A percentile compares a stretch with the other conserved stretches of the same genome.
Conservation (phyloP, 92 coral and sea anemone species). For the Heliopora coerulea region DNA sequence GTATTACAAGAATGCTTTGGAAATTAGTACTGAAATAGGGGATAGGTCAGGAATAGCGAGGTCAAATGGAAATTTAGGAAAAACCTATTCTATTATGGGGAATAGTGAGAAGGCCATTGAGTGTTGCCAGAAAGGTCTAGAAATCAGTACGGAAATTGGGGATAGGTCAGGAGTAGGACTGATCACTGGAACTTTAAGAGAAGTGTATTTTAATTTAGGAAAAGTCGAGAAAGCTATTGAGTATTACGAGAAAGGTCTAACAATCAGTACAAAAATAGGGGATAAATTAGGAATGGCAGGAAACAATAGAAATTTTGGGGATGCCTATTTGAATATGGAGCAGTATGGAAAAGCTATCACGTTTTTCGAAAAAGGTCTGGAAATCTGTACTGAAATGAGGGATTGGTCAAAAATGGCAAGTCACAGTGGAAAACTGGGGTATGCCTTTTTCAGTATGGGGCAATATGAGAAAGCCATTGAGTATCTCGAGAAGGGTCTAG, state of each 20-base stretch:
- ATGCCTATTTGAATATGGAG: constrained; percentile 14
- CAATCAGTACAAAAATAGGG: constrained; percentile 6
- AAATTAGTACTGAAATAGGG: constrained; percentile 34
- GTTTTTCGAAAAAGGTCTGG: constrained; percentile 25
- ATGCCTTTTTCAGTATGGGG: constrained; percentile 14
- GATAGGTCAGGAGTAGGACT: constrained; percentile 7
- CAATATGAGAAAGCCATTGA: constrained; percentile 31
- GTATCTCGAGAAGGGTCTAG: constrained; percentile 24
- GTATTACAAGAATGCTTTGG: constrained; percentile 15
- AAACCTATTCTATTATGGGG: background rate
- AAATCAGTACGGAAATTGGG: background rate
- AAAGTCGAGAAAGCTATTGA: constrained; percentile 23
- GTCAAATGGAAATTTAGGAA: constrained; percentile 20
- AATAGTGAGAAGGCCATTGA: constrained; percentile 29
- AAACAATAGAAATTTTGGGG: constrained; percentile 23
- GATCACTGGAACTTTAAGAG: constrained; percentile 1
- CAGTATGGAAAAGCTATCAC: constrained; percentile 35
- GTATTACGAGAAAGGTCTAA: constrained; percentile 16
- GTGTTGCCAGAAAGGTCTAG: constrained; percentile 23
- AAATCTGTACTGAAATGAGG: constrained; percentile 24
- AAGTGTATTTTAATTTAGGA: constrained; percentile 8
- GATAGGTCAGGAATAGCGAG: background rate
- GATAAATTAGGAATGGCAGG: constrained; percentile 1
- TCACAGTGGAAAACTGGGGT: background rate
- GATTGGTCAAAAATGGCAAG: background rate